phyloP scores from a whole-genome alignment of 2,797 vertebrate species.

The Scomberomorus guttatus region DNA sequence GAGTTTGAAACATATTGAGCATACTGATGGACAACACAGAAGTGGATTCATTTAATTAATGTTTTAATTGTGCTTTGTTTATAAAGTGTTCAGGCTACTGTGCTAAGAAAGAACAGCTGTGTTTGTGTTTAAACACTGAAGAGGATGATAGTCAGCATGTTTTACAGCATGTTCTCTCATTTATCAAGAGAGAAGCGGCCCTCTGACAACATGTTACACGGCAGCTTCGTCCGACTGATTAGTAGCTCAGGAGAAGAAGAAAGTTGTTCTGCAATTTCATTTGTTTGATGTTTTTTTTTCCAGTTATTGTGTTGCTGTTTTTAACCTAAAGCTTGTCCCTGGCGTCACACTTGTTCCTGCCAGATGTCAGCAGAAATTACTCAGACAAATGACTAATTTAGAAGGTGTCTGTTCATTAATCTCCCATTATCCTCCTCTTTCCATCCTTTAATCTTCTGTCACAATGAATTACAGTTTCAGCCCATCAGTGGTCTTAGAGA shows the following conservation, averaged over 20 bases:
- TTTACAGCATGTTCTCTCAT: background rate
- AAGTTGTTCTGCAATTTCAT: no score
- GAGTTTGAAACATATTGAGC: no score
- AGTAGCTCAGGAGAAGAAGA: background rate
- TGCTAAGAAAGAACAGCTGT: background rate
- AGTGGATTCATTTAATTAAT: no score
- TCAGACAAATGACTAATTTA: slow-evolving; percentile 2
- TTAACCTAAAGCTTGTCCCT: background rate
- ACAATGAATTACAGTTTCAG: background rate
- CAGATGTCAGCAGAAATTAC: slow-evolving; percentile 12
- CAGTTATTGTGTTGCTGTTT: background rate
- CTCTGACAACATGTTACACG: background rate
- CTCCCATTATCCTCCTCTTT: no score
- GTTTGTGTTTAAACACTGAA: slow-evolving; percentile 2
- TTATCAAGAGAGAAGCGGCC: background rate
- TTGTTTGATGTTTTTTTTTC: no score
- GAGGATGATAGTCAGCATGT: background rate
- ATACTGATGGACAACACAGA: no score
- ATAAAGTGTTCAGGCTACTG: background rate
- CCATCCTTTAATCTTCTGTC: background rate
- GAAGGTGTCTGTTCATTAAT: background rate
- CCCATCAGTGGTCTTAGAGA: background rate
- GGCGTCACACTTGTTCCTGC: background rate
- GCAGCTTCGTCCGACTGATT: background rate
- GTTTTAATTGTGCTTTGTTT: no score